Base-by-base conservation (phyloP, 2,888 invertebrate species). In the Plagodis dolabraria region DNA sequence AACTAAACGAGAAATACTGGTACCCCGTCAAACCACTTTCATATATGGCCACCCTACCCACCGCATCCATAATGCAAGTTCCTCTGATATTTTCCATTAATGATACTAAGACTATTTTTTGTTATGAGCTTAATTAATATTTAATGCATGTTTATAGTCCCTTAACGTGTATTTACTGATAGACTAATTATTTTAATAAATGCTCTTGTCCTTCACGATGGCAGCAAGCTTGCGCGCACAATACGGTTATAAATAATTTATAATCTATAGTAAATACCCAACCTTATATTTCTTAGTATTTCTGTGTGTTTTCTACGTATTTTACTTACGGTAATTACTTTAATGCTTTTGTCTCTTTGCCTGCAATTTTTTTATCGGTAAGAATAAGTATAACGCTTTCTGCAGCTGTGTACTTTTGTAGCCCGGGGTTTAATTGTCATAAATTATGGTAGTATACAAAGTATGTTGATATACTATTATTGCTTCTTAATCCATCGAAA, bases 41-140 rank as follows among this genome's bases (percentile, higher is more conserved):
- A 2, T 52, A 34, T 45, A 56, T 63, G 57, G 53, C 10, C 53
- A 64, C 48, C 55, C 58, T 56, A 60, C 57, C 40, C 46, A 33
- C 7, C 12, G 68, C 77, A 83, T 80, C 79, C 80, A 82, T 83
- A 86, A 85, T 80, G 77, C 80, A 80, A 80, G 77, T 71, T 64
- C 71, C 68, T 71, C 77, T 69, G 78, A 78, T 80, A 81, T 82
- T 79, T 77, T 71, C 79, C 80, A 79, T 82, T 85, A 84, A 86
- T 83, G 78, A 80, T 77, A 79, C 79, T 74, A 73, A 71, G 72
- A 75, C 71, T 68, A 76, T 80, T 88, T 88, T 88, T 89, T 87
- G 79, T 83, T 69, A 77, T 79, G 73, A 82, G 79, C 80, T 84
- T 89, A 88, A 90, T 89, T 87, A 87, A 83, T 83, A 85, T 79